Evolutionary conservation across 2,797 vertebrate genomes (phyloP).

Genomic region (Hybognathus amarus): DNA sequence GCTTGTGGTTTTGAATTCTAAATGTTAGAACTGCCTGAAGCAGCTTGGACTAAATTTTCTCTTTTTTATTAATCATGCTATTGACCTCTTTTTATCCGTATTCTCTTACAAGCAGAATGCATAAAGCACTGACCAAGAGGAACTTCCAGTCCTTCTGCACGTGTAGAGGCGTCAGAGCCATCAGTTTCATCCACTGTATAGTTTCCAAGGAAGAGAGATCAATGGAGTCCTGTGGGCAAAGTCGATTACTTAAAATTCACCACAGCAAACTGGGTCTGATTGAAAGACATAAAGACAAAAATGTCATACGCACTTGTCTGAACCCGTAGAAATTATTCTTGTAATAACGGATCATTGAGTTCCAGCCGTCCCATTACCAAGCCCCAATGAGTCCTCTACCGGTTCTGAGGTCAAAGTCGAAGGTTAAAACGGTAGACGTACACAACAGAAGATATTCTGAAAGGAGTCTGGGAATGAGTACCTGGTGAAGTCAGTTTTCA

Average conservation of each 20-base stretch:
- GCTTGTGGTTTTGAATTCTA: conserved; percentile 9
- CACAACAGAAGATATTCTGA: not conserved
- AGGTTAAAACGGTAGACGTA: not conserved
- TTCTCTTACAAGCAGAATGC: conserved; percentile 4
- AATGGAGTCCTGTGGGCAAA: conserved; percentile 87
- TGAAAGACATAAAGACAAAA: conserved; percentile 36
- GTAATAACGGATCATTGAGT: conserved; percentile 95
- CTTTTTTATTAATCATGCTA: not conserved
- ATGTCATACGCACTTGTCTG: conserved; percentile 83
- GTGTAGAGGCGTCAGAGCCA: conserved; percentile 84
- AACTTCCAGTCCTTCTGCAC: conserved; percentile 96
- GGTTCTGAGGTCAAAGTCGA: conserved; percentile 77
- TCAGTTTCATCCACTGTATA: conserved; percentile 94
- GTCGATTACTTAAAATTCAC: conserved; percentile 32
- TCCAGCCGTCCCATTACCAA: conserved; percentile 97
- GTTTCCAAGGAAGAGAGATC: conserved; percentile 97
- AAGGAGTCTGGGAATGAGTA: conserved; percentile 38
- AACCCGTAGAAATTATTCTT: conserved; percentile 99
- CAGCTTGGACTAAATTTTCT: not conserved
- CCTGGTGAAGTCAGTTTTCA: conserved; percentile 99
- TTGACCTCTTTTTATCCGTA: not conserved
- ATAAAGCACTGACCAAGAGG: conserved; percentile 84
- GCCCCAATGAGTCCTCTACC: conserved; percentile 95
- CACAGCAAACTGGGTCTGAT: not conserved
- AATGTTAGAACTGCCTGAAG: not conserved